Base-by-base conservation (phyloP, 2,888 invertebrate species). In the Oligia latruncula region DNA sequence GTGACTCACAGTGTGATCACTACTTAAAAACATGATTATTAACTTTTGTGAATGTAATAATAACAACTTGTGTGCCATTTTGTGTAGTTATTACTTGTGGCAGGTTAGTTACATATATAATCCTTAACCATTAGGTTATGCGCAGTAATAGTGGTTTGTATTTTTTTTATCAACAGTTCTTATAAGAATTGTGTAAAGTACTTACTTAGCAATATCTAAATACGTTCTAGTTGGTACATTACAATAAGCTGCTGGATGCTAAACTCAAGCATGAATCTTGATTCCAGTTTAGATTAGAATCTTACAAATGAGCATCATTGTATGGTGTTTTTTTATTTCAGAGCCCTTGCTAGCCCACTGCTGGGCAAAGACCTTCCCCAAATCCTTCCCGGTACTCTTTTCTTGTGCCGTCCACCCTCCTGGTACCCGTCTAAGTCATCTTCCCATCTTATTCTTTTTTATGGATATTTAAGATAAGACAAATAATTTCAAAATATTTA, bases 401-500 rank as follows among this genome's bases (percentile, higher is more conserved):
- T 66, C 17, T 35, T 23, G 46, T 23, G 23, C 46, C 29, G 4
- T 49, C 35, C 2, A 40, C 65, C 60, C 20, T 62, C 15, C 9
- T n/a, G 46, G 9, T 60, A 40, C 2, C 4, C 0, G 6, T 62
- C 6, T 40, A 60, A 40, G 17, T 71, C 0, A 58, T 40, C n/a
- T 55, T 40, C 11, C 55, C n/a, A 62, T n/a, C 1, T 9, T 49
- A 2, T 9, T n/a, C 35, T 35, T 49, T 20, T 29, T 35, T 23
- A 46, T 15, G 5, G 23, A 67, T n/a, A 4, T 35, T 23, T 17
- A 40, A 35, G 35, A 9, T 64, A 65, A 40, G 15, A 75, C 9
- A 49, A 55, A 20, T 64, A 15, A 66, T 58, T 62, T 40, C 1
- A 68, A 78, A 81, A 72, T 74, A 93, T 95, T 97, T 94, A 98